Evolutionary conservation across 2,888 invertebrate species (phyloP).

Genomic region (Loripinus fragilis): DNA sequence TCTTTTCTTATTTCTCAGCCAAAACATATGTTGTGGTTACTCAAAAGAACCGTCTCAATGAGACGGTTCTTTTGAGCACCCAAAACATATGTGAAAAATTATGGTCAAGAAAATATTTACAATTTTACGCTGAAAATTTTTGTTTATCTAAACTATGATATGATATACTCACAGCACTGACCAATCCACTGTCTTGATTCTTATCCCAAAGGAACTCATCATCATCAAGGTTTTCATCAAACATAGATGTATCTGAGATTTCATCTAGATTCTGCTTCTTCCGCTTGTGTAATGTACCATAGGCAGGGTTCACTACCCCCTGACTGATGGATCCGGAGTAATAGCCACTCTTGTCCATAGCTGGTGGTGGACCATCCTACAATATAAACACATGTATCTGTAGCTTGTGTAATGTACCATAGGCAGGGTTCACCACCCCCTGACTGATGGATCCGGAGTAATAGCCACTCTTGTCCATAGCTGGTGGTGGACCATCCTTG

Average conservation of each 20-base stretch:
- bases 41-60: no score
- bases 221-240: constrained; percentile 66
- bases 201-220: constrained; percentile 71
- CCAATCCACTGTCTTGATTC: constrained; percentile 76
- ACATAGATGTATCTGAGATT: constrained; percentile 50
- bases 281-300: constrained; percentile 14
- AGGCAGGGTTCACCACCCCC: constrained; percentile 77
- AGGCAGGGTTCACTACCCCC: constrained; percentile 76
- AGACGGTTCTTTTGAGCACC: no score
- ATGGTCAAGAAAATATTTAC: no score
- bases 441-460: constrained; percentile 45
- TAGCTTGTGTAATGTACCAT: constrained; percentile 60
- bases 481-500: constrained; percentile 41
- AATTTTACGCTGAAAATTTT: no score
- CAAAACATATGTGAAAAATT: no score
- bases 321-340: constrained; percentile 45
- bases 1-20: no score
- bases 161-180: constrained; percentile 61
- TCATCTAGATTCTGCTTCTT: constrained; percentile 33
- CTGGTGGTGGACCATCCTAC: constrained; percentile 45
- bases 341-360: constrained; percentile 46
- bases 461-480: constrained; percentile 42
- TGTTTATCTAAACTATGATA: no score
- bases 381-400: constrained; percentile 27
- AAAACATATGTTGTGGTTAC: no score